phyloP scores from a whole-genome alignment of 2,797 vertebrate species.

The Botia kubotai region DNA sequence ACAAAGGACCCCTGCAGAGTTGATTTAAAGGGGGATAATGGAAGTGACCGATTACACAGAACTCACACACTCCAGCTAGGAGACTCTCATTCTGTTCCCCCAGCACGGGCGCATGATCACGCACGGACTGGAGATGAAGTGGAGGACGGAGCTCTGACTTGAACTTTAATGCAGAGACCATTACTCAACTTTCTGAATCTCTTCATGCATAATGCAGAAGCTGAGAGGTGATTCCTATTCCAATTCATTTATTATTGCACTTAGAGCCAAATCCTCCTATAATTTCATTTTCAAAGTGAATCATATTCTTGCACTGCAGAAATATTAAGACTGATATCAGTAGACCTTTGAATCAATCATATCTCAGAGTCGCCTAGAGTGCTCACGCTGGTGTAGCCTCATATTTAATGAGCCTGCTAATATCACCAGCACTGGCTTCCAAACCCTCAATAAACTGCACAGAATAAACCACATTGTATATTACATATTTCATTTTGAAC shows the following conservation, averaged over 20 bases:
- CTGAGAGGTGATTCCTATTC: constrained; percentile 54
- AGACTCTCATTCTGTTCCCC: constrained; percentile 22
- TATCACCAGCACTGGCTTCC: constrained; percentile 38
- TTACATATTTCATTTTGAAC: constrained; percentile 44
- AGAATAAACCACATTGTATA: constrained; percentile 45
- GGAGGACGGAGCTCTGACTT: constrained; percentile 30
- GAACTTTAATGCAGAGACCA: constrained; percentile 47
- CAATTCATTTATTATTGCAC: constrained; percentile 61
- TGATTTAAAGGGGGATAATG: constrained; percentile 48
- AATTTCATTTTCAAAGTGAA: constrained; percentile 61
- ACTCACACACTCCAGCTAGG: constrained; percentile 15
- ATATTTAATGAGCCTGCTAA: constrained; percentile 46
- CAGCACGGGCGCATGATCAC: not conserved
- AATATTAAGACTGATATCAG: constrained; percentile 59
- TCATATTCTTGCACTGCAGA: constrained; percentile 55
- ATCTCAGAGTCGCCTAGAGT: constrained; percentile 42
- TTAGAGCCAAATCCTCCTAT: constrained; percentile 55
- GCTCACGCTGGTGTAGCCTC: constrained; percentile 23
- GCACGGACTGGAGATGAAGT: not conserved
- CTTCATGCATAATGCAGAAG: constrained; percentile 58
- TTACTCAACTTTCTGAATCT: constrained; percentile 59
- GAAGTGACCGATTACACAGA: constrained; percentile 47
- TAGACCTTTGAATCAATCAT: constrained; percentile 59
- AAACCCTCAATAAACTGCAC: constrained; percentile 46
- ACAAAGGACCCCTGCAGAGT: constrained; percentile 24